Evolutionary conservation across 2,888 invertebrate genomes (phyloP).

Genomic region (Harpagoxenus sublaevis): DNA sequence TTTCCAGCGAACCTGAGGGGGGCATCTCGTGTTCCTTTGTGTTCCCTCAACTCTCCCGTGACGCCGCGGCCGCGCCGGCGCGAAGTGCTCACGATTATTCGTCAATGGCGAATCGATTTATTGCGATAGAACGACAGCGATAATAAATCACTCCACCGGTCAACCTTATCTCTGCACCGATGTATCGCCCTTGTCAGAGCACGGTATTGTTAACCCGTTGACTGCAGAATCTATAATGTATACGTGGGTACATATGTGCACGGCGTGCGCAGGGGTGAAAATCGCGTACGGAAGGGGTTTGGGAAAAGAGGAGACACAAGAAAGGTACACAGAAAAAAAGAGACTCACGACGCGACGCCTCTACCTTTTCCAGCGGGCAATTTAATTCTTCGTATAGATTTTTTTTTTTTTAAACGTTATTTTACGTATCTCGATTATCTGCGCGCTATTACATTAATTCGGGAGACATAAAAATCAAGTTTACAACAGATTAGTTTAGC

Average conservation of each 20-base stretch:
- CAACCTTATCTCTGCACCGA: constrained; percentile 78
- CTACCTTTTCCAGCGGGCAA: background rate
- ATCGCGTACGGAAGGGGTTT: background rate
- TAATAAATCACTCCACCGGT: constrained; percentile 74
- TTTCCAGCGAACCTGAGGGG: constrained; percentile 26
- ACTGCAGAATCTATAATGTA: constrained; percentile 52
- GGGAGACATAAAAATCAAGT: constrained; percentile 22
- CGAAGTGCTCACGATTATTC: constrained; percentile 49
- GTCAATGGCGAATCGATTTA: constrained; percentile 53
- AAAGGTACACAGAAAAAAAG: background rate
- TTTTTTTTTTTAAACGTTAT: background rate
- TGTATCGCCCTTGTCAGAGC: constrained; percentile 71
- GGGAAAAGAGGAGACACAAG: background rate
- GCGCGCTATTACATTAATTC: constrained; percentile 15
- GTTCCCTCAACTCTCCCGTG: background rate
- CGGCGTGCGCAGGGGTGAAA: background rate
- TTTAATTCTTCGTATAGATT: constrained; percentile 1
- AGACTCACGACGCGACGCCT: background rate
- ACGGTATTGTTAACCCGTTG: constrained; percentile 58
- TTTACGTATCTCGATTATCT: constrained; percentile 3
- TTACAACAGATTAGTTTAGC: constrained; percentile 20
- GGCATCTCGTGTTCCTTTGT: constrained; percentile 41
- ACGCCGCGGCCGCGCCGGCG: background rate
- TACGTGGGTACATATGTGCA: constrained; percentile 1
- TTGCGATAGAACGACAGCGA: constrained; percentile 61